phyloP scores from a whole-genome alignment of 37 sponge, comb jelly and placozoan species.

The Halisarca cf. caerulea region DNA sequence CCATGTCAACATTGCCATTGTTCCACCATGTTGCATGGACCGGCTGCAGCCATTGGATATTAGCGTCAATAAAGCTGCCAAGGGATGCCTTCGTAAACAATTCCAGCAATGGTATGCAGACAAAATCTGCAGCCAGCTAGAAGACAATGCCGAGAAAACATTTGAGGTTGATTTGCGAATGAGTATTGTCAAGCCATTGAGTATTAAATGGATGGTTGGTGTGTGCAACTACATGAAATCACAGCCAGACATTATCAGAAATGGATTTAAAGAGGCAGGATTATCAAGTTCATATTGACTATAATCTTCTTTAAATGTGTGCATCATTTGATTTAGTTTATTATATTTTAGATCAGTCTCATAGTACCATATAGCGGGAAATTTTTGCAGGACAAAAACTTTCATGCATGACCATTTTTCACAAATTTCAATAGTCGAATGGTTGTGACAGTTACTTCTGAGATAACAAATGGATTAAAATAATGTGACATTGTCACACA shows the following conservation, averaged over 20 bases:
- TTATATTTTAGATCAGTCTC: too few species aligned
- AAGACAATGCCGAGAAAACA: not conserved
- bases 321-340: too few species aligned
- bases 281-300: conserved; percentile 11
- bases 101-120: conserved; percentile 24
- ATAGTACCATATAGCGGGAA: too few species aligned
- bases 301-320: too few species aligned
- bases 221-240: conserved; percentile 43
- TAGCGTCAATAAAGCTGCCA: conserved; percentile 11
- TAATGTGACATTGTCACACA: too few species aligned
- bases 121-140: not conserved
- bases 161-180: not conserved
- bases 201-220: conserved; percentile 60
- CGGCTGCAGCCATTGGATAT: conserved; percentile 28
- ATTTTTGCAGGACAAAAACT: too few species aligned
- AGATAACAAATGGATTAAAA: too few species aligned
- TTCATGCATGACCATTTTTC: too few species aligned
- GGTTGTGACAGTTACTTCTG: too few species aligned
- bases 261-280: conserved; percentile 63
- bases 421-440: too few species aligned
- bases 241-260: conserved; percentile 35
- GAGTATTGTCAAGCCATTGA: conserved; percentile 49
- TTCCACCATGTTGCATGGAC: conserved; percentile 24
- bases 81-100: not conserved
- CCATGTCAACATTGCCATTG: not conserved